Evolutionary conservation across 2,113 vertebrate genomes (phyloP).

Genomic region (Lutjanus erythropterus): DNA sequence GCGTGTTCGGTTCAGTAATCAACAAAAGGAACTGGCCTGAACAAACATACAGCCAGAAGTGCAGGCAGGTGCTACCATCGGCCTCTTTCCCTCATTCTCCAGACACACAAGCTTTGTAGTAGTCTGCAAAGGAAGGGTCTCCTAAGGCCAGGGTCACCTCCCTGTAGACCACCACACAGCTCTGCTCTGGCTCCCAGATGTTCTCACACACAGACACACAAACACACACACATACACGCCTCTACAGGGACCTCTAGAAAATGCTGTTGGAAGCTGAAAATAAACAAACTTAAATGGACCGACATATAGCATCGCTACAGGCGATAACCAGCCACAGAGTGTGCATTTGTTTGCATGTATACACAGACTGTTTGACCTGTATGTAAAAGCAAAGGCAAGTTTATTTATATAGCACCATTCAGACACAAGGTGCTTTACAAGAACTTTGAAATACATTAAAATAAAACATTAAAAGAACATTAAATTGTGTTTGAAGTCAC

Average conservation of each 20-base stretch:
- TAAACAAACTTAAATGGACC: constrained; percentile 79
- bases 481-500: too few species aligned
- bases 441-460: too few species aligned
- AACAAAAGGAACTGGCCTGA: constrained; percentile 84
- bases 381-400: not conserved
- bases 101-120: constrained; percentile 79
- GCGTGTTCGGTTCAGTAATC: constrained; percentile 70
- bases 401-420: too few species aligned
- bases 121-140: constrained; percentile 81
- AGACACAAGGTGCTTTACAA: too few species aligned
- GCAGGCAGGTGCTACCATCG: constrained; percentile 86
- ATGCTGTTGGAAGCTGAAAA: constrained; percentile 42
- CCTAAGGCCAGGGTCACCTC: constrained; percentile 85
- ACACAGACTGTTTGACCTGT: constrained; percentile 21
- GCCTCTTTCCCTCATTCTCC: constrained; percentile 59
- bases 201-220: constrained; percentile 67
- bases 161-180: constrained; percentile 87
- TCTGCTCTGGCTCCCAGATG: constrained; percentile 89
- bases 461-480: too few species aligned
- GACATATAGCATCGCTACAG: constrained; percentile 81
- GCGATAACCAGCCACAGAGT: constrained; percentile 84
- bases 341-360: constrained; percentile 20
- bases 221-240: constrained; percentile 8
- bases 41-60: constrained; percentile 85
- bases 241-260: constrained; percentile 33